These are phyloP conservation scores for Pogonocherus hispidulus DNA, from an alignment of 2,888 invertebrate genomes.

Conservation along the genomic window DNA sequence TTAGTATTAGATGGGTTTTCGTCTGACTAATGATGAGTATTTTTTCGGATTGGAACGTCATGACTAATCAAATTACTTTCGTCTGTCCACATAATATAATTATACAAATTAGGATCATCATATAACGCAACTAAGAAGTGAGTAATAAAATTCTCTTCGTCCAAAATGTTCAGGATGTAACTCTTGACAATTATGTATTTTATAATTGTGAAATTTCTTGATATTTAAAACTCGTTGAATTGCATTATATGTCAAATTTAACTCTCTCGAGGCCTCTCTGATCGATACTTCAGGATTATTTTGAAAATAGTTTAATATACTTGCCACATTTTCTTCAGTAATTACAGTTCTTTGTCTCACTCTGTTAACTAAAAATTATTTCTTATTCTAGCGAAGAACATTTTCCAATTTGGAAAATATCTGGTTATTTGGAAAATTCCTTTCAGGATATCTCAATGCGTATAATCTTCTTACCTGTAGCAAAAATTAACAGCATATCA, in stretches of 20 bases:
- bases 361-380: not conserved
- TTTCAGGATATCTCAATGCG: not conserved
- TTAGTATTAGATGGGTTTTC: constrained; percentile 18
- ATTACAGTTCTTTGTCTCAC: not conserved
- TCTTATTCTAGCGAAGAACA: not conserved
- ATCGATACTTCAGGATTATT: not conserved
- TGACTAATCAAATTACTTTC: not conserved
- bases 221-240: no score
- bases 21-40: constrained; percentile 6
- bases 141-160: no score
- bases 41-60: no score
- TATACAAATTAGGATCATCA: no score
- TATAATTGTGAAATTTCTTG: no score
- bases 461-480: not conserved
- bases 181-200: no score
- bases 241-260: no score
- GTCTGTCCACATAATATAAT: no score
- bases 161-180: no score
- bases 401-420: not conserved
- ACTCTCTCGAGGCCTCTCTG: not conserved
- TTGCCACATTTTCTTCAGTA: not conserved
- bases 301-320: not conserved
- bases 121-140: no score
- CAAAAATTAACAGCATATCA: no score
- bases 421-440: not conserved